These are phyloP conservation scores for Synergus japonicus DNA, from an alignment of 2,888 invertebrate species.

Conservation along the genomic window DNA sequence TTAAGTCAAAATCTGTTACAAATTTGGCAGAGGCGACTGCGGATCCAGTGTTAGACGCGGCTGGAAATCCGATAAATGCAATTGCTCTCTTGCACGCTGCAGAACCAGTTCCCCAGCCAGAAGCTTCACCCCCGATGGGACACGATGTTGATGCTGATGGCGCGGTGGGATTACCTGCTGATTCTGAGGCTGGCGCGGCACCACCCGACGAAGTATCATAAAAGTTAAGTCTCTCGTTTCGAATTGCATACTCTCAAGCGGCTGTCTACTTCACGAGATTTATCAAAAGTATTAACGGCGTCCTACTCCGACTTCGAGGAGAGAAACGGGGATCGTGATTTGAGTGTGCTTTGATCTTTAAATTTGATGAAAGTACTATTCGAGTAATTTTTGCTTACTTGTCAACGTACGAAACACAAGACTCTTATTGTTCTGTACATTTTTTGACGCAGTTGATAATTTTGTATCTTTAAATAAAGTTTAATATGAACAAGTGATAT, in stretches of 20 bases:
- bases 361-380: background rate
- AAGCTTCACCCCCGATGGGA: slow-evolving; percentile 67
- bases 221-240: slow-evolving; percentile 15
- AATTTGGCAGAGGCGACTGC: slow-evolving; percentile 97
- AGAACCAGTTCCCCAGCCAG: slow-evolving; percentile 68
- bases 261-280: slow-evolving; percentile 34
- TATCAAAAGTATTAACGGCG: slow-evolving; percentile 25
- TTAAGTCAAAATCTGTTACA: slow-evolving; percentile 98
- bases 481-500: background rate
- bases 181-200: slow-evolving; percentile 1
- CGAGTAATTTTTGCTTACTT: slow-evolving; percentile 30
- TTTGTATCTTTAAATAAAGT: slow-evolving; percentile 40
- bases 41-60: slow-evolving; percentile 88
- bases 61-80: slow-evolving; percentile 78
- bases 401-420: slow-evolving; percentile 3
- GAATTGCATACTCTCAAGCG: slow-evolving; percentile 26
- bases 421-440: slow-evolving; percentile 15
- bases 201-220: slow-evolving; percentile 17
- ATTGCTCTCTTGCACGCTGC: slow-evolving; percentile 74
- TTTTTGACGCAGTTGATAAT: slow-evolving; percentile 16
- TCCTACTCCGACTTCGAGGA: slow-evolving; percentile 6
- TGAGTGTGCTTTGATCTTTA: background rate
- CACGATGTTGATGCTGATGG: slow-evolving; percentile 75
- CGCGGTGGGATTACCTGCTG: slow-evolving; percentile 68
- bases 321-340: slow-evolving; percentile 9